These are phyloP conservation scores for Anoplophora glabripennis DNA, from an alignment of 1,140 invertebrate genomes.

Conservation along the genomic window DNA sequence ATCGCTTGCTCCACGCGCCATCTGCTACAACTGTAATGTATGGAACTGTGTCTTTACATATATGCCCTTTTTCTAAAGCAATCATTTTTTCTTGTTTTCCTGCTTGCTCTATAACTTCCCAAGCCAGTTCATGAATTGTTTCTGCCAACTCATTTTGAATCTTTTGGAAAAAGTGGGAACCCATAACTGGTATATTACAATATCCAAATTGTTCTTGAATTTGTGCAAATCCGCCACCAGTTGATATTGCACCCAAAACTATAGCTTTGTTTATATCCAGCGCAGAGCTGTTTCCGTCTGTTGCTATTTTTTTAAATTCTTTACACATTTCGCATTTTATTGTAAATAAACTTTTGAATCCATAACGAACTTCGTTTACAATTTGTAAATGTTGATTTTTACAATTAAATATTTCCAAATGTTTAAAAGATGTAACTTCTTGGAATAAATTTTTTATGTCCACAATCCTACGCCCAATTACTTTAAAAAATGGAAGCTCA, in stretches of 20 bases:
- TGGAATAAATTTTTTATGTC: too few relatives aligned
- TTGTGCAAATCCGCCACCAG: not conserved
- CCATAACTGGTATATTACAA: not conserved
- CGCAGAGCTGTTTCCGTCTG: too few relatives aligned
- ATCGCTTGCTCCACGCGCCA: constrained; percentile 40
- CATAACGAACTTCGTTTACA: too few relatives aligned
- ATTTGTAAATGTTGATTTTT: too few relatives aligned
- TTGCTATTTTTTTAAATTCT: too few relatives aligned
- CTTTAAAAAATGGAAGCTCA: too few relatives aligned
- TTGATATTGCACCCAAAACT: not conserved
- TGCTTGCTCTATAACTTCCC: constrained; percentile 1
- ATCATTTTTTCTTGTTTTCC: not conserved
- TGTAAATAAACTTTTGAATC: too few relatives aligned
- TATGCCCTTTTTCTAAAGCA: constrained; percentile 33
- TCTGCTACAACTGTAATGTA: constrained; percentile 41
- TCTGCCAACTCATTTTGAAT: not conserved
- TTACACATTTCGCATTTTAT: too few relatives aligned
- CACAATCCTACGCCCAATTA: too few relatives aligned
- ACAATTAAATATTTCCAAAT: too few relatives aligned
- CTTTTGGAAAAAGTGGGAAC: not conserved
- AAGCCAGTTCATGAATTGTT: not conserved
- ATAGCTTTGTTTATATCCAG: not conserved
- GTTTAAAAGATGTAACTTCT: too few relatives aligned
- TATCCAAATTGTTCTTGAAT: not conserved
- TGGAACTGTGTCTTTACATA: constrained; percentile 37